Evolutionary conservation across 1,140 invertebrate genomes (phyloP).

Genomic region (Mactra quadrangularis): DNA sequence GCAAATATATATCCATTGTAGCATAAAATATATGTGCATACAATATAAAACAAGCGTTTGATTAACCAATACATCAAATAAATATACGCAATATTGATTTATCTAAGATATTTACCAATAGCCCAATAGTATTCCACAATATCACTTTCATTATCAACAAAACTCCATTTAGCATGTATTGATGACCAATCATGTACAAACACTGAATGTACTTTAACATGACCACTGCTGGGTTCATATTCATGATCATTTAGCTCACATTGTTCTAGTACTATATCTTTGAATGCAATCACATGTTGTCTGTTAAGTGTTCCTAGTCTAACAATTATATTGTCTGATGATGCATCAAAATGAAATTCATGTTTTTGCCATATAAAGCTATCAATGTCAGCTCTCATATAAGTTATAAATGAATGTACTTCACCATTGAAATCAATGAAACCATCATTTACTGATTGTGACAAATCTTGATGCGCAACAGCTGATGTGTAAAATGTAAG

Average conservation of each 20-base stretch:
- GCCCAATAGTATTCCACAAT: conserved; percentile 65
- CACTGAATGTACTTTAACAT: conserved; percentile 26
- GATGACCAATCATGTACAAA: conserved; percentile 62
- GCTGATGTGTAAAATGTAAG: conserved; percentile 38
- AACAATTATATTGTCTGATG: background rate
- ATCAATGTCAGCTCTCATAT: conserved; percentile 18
- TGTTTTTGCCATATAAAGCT: conserved; percentile 59
- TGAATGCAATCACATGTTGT: conserved; percentile 17
- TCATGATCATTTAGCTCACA: background rate
- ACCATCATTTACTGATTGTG: conserved; percentile 8
- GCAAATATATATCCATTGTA: no score
- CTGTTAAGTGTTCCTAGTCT: conserved; percentile 1
- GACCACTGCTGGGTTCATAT: background rate
- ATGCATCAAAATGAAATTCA: conserved; percentile 42
- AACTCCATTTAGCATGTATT: conserved; percentile 61
- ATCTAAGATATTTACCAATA: conserved; percentile 62
- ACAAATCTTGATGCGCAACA: background rate
- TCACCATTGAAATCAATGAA: conserved; percentile 28
- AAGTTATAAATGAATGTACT: conserved; percentile 32
- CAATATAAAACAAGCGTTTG: no score
- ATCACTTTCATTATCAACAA: conserved; percentile 54
- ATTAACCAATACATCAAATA: no score
- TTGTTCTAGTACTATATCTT: conserved; percentile 36
- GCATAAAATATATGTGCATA: no score
- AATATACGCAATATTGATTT: no score